These are phyloP conservation scores for Napeogenes sylphis DNA, from an alignment of 2,888 invertebrate species.

Conservation along the genomic window DNA sequence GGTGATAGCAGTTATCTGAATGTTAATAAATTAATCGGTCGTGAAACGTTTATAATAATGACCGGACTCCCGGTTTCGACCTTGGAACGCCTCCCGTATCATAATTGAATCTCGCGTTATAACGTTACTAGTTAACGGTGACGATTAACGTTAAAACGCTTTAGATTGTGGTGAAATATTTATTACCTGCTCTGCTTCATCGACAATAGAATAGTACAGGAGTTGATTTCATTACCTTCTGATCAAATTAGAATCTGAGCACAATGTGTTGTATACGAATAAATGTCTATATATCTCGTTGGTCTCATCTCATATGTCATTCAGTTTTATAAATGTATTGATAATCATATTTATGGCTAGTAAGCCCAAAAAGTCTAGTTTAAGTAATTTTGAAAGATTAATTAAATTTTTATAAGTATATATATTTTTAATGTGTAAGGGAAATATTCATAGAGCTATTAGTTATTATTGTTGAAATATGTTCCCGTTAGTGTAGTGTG, in stretches of 20 bases:
- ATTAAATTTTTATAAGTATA: no score
- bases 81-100: constrained; percentile 52
- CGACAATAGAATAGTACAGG: constrained; percentile 12
- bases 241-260: no score
- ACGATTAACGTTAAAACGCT: constrained; percentile 22
- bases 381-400: no score
- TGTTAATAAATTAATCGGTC: constrained; percentile 68
- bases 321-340: no score
- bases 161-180: constrained; percentile 14
- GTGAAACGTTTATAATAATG: constrained; percentile 72
- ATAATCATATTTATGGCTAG: no score
- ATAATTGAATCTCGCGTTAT: constrained; percentile 65
- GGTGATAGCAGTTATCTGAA: neutral
- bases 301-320: no score
- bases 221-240: no score
- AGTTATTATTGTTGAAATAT: neutral
- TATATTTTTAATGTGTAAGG: no score
- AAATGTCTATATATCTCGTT: no score
- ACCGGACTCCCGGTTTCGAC: constrained; percentile 56
- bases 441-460: no score
- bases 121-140: constrained; percentile 27
- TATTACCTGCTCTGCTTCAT: constrained; percentile 5
- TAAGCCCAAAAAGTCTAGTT: no score
- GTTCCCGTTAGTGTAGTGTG: constrained; percentile 1
- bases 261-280: no score